Percentiles rank a stretch among this genome's conserved stretches.
Conservation (phyloP, 2,888 invertebrate species). For the Teinopalpus imperialis region DNA sequence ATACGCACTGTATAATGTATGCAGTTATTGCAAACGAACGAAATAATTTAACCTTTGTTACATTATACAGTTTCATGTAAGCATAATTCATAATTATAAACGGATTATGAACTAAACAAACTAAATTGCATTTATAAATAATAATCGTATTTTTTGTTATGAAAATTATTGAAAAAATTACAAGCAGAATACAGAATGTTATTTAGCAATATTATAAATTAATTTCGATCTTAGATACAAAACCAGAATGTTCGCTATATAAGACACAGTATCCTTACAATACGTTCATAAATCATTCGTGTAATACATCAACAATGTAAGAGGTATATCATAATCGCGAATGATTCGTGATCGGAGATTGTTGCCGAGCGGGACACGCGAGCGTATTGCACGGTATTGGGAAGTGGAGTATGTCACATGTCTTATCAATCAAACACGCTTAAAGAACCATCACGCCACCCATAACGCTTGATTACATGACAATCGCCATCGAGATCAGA, state of each 20-base stretch:
- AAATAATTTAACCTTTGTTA: too few relatives aligned
- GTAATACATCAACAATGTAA: conserved; percentile 62
- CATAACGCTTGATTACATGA: conserved; percentile 5
- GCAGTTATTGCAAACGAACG: conserved; percentile 1
- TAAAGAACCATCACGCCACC: conserved; percentile 33
- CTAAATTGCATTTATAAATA: too few relatives aligned
- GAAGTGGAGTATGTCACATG: conserved; percentile 70
- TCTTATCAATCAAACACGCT: conserved; percentile 58
- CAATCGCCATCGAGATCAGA: conserved; percentile 16
- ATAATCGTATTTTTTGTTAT: too few relatives aligned
- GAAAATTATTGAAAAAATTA: too few relatives aligned
- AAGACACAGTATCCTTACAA: conserved; percentile 47
- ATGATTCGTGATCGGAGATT: conserved; percentile 55
- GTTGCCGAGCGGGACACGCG: conserved; percentile 26
- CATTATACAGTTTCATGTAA: conserved; percentile 10
- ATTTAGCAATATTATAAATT: conserved; percentile 35
- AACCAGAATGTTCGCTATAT: conserved; percentile 47
- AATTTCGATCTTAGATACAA: conserved; percentile 5
- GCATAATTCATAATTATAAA: conserved; percentile 3
- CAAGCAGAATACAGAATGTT: too few relatives aligned
- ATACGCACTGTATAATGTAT: conserved; percentile 1
- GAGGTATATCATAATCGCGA: conserved; percentile 46
- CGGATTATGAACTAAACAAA: too few relatives aligned
- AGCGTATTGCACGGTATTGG: conserved; percentile 11
- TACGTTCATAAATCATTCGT: conserved; percentile 62